A percentile compares a stretch with the other conserved stretches of the same genome.
Conservation (phyloP, 2,113 vertebrate species). For the Pandion haliaetus region DNA sequence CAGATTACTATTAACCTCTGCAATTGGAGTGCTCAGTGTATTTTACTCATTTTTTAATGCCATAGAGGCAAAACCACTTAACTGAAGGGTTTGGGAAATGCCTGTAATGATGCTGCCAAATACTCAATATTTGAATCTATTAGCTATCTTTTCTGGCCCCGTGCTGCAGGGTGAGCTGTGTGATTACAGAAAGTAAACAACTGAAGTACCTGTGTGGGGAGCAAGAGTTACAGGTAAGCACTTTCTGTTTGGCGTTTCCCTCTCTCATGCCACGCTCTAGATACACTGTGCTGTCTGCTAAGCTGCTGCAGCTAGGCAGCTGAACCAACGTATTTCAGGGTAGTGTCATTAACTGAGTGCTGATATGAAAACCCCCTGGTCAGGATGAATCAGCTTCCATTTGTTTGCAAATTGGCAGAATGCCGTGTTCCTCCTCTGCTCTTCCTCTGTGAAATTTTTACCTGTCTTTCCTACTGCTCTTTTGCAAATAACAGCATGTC, state of each 20-base stretch:
- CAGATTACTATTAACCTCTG: neutral
- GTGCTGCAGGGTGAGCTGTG: neutral
- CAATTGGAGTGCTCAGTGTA: neutral
- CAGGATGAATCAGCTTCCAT: conserved; percentile 42
- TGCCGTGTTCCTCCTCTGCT: neutral
- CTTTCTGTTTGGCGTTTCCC: neutral
- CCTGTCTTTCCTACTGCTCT: neutral
- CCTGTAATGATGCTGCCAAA: neutral
- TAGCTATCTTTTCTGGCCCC: neutral
- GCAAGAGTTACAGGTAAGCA: neutral
- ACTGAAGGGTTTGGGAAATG: neutral
- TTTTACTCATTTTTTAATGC: neutral
- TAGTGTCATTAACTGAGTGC: neutral
- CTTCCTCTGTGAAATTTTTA: neutral
- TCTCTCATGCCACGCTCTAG: neutral
- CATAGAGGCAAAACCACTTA: neutral
- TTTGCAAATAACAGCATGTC: neutral
- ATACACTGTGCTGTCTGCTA: neutral
- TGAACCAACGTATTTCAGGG: conserved; percentile 35
- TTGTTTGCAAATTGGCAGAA: conserved; percentile 21
- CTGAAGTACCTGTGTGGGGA: neutral
- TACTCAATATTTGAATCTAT: neutral
- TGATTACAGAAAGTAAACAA: neutral
- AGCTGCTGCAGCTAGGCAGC: conserved; percentile 10
- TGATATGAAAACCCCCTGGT: neutral